These are phyloP conservation scores for Regulus satrapa DNA, from an alignment of 2,113 vertebrate species.

Conservation along the genomic window DNA sequence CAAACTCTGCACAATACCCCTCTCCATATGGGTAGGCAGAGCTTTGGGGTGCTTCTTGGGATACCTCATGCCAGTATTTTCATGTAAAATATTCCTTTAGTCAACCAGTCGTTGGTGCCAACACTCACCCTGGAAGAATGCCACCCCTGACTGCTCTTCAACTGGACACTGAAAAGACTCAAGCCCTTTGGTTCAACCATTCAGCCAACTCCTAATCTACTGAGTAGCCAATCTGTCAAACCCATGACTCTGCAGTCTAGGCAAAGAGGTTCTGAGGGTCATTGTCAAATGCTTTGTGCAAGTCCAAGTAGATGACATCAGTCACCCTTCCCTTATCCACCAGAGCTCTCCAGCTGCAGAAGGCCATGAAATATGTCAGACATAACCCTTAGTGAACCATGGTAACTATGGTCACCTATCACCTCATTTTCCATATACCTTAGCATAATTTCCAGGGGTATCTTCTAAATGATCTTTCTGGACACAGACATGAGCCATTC, in stretches of 20 bases:
- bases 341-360: background rate
- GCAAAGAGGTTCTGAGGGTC: background rate
- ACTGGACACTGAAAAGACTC: background rate
- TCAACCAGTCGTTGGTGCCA: background rate
- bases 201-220: background rate
- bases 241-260: background rate
- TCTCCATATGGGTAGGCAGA: fast-evolving
- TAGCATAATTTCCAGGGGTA: background rate
- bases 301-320: background rate
- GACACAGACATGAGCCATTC: background rate
- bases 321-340: background rate
- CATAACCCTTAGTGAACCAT: background rate
- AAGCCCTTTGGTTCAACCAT: too few relatives aligned
- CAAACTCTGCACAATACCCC: background rate
- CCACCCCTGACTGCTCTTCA: background rate
- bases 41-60: background rate
- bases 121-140: fast-evolving
- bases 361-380: background rate
- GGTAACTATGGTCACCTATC: too few relatives aligned
- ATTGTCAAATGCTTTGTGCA: background rate
- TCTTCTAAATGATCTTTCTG: background rate
- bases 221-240: background rate
- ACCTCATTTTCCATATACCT: background rate
- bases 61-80: fast-evolving
- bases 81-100: background rate